phyloP scores from a whole-genome alignment of 1,140 invertebrate genomes.

The Cydia splendana region DNA sequence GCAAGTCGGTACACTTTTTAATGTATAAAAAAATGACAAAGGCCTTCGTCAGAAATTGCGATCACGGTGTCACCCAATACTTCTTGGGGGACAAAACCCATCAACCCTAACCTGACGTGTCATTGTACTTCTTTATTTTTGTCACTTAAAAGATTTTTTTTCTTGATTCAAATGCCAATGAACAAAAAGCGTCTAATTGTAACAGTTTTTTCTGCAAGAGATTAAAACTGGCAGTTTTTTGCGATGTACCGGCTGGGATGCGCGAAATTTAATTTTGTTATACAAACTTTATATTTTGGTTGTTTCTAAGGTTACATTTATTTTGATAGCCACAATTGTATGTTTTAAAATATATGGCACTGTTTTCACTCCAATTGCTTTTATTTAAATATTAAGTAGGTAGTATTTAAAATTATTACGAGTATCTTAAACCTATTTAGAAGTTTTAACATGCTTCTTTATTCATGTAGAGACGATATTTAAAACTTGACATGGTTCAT shows the following conservation, averaged over 20 bases:
- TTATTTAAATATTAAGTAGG: too few species aligned
- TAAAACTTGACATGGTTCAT: slow-evolving; percentile 41
- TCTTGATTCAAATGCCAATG: slow-evolving; percentile 60
- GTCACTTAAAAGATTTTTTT: slow-evolving; percentile 74
- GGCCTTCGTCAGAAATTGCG: slow-evolving; percentile 73
- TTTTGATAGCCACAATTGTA: not conserved
- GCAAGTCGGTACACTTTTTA: slow-evolving; percentile 68
- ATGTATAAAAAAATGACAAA: slow-evolving; percentile 63
- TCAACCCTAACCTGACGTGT: slow-evolving; percentile 74
- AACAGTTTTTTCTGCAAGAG: slow-evolving; percentile 71
- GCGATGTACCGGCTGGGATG: slow-evolving; percentile 29
- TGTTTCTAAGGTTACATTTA: not conserved
- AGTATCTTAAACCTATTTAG: too few species aligned
- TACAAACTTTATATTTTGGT: not conserved
- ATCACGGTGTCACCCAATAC: slow-evolving; percentile 72
- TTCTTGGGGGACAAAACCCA: slow-evolving; percentile 57
- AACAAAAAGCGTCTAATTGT: slow-evolving; percentile 79
- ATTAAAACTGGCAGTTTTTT: slow-evolving; percentile 77
- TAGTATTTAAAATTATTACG: too few species aligned
- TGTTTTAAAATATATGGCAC: not conserved
- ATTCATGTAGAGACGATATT: slow-evolving; percentile 3
- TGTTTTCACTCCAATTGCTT: too few species aligned
- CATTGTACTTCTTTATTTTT: slow-evolving; percentile 73
- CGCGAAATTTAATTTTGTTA: too few species aligned
- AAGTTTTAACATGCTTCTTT: too few species aligned